These are phyloP conservation scores for Montipora sp. DNA, from an alignment of 64 coral and sea anemone genomes.

Conservation along the genomic window DNA sequence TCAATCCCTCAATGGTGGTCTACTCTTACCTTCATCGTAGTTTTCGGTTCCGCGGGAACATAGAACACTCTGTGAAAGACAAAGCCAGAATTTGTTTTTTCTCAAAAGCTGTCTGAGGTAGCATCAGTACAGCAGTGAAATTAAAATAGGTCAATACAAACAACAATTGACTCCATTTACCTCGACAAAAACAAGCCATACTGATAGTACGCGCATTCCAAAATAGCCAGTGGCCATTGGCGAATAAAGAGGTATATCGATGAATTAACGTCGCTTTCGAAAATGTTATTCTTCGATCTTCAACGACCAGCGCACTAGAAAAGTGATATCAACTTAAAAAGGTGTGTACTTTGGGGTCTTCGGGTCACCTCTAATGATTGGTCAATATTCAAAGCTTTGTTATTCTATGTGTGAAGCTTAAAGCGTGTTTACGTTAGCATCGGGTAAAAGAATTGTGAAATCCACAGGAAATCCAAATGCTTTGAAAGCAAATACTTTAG, in stretches of 20 bases:
- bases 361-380: background rate
- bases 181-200: background rate
- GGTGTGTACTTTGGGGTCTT: background rate
- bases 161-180: background rate
- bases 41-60: background rate
- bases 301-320: background rate
- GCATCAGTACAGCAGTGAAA: background rate
- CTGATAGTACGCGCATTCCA: background rate
- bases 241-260: background rate
- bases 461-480: background rate
- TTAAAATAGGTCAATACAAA: background rate
- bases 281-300: background rate
- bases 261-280: background rate
- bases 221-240: background rate
- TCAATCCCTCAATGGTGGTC: too few relatives aligned
- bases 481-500: background rate
- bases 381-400: background rate
- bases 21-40: background rate
- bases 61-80: background rate
- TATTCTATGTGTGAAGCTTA: background rate
- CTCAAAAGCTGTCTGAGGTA: background rate
- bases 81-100: background rate
- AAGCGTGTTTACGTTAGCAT: background rate
- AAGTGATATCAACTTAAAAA: background rate
- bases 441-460: background rate